phyloP scores from a whole-genome alignment of 2,888 invertebrate genomes.

The Chorisops tibialis region DNA sequence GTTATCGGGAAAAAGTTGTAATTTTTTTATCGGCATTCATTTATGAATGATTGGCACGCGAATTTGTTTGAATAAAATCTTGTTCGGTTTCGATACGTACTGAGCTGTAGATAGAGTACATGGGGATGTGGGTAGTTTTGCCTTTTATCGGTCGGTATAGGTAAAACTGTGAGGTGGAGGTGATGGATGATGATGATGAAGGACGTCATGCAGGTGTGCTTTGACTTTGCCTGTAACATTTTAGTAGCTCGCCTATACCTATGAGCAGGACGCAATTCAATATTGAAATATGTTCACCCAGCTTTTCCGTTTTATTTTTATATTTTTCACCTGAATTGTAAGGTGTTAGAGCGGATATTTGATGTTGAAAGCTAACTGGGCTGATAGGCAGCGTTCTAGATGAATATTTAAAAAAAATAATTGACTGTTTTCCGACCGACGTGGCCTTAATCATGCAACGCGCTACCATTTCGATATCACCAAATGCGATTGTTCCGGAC shows the following conservation, averaged over 20 bases:
- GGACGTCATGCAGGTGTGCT: background rate
- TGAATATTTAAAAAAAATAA: slow-evolving; percentile 21
- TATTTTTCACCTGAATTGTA: background rate
- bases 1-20: slow-evolving; percentile 15
- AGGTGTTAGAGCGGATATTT: background rate
- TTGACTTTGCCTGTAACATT: too few species aligned
- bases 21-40: slow-evolving; percentile 21
- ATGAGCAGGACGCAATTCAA: background rate
- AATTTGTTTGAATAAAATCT: slow-evolving; percentile 4
- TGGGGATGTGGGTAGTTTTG: background rate
- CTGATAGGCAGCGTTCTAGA: background rate
- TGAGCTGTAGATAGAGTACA: background rate
- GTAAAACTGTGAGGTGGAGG: background rate
- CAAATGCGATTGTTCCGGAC: background rate
- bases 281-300: background rate
- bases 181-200: background rate
- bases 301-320: background rate
- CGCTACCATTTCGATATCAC: background rate
- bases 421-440: slow-evolving; percentile 9
- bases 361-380: background rate
- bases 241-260: too few species aligned
- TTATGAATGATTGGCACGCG: slow-evolving; percentile 23
- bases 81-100: background rate
- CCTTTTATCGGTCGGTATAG: background rate
- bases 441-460: background rate